Conservation (phyloP, 1,140 invertebrate genomes). For the Plutomurus gul region DNA sequence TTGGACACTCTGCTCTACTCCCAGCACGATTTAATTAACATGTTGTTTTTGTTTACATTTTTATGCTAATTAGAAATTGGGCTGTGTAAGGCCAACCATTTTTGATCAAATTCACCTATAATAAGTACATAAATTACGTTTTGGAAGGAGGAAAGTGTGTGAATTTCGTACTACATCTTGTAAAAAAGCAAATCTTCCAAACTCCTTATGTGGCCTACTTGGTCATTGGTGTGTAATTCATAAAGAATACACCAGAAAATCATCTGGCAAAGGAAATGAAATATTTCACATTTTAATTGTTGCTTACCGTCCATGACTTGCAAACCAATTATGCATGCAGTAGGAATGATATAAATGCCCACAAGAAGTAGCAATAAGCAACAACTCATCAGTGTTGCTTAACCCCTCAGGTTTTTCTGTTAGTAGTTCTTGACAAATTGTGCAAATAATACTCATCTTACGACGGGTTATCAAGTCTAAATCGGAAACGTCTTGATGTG, state of each 20-base stretch:
- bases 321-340: conserved; percentile 27
- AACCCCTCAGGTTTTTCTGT: conserved; percentile 11
- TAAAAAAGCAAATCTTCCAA: too few relatives aligned
- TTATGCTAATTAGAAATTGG: too few relatives aligned
- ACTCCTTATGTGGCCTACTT: too few relatives aligned
- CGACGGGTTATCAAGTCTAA: not conserved
- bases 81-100: too few relatives aligned
- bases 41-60: too few relatives aligned
- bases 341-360: conserved; percentile 23
- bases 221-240: too few relatives aligned
- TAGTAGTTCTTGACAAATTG: conserved; percentile 18
- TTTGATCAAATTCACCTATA: too few relatives aligned
- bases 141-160: too few relatives aligned
- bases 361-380: not conserved
- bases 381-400: not conserved
- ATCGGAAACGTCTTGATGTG: not conserved
- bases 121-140: too few relatives aligned
- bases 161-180: too few relatives aligned
- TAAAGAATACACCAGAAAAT: not conserved
- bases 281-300: not conserved
- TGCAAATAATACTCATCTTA: conserved; percentile 9
- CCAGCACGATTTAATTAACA: too few relatives aligned
- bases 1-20: too few relatives aligned
- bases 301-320: not conserved
- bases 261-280: not conserved